Base-by-base conservation (phyloP, 2,113 vertebrate genomes). In the Xiphias gladius region DNA sequence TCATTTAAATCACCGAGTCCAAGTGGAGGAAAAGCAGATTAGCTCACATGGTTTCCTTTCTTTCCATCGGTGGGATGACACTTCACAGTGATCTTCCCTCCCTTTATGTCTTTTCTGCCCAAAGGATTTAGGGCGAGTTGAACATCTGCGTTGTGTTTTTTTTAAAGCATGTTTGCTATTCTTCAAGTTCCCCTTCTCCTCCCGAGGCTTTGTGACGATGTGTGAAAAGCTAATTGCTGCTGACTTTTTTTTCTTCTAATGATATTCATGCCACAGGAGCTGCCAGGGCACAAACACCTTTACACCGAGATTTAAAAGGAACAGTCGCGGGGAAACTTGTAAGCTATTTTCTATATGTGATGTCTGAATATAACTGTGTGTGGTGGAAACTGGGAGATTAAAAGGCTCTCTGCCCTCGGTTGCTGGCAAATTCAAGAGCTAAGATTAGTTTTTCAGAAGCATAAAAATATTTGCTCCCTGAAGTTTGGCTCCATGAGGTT, bases 211-310 rank as follows among this genome's bases (percentile, higher is more conserved):
- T 12, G 32, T 7, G 32, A 28, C 13, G 1, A 70, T 1, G 82
- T 85, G 84, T 61, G 81, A 82, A 62, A 69, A 43, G 50, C 54
- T 81, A 86, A 89, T 89, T 86, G 79, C 67, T 78, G 82, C 82
- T 55, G 77, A 88, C 82, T 89, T 82, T 35, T 35, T 4, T 35
- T 35, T 73, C 62, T 75, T 89, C 68, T 82, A 87, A 87, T 84
- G 61, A 63, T 79, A 91, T 89, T 89, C 90, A 86, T 52, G 86
- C 86, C 79, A 39, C 59, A 39, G 80, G 78, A 86, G 80, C 48
- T 19, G 69, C 80, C 78, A 28, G 2, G 74, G 71, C 72, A 20
- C 64, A 46, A 73, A 83, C 80, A 84, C 83, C 62, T 91, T 80
- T 73, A 55, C 48, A 4, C 50, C 0, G 37, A 43, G 46, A 71